These are phyloP conservation scores for Tribolium freemani DNA, from an alignment of 2,888 invertebrate genomes.

Conservation along the genomic window DNA sequence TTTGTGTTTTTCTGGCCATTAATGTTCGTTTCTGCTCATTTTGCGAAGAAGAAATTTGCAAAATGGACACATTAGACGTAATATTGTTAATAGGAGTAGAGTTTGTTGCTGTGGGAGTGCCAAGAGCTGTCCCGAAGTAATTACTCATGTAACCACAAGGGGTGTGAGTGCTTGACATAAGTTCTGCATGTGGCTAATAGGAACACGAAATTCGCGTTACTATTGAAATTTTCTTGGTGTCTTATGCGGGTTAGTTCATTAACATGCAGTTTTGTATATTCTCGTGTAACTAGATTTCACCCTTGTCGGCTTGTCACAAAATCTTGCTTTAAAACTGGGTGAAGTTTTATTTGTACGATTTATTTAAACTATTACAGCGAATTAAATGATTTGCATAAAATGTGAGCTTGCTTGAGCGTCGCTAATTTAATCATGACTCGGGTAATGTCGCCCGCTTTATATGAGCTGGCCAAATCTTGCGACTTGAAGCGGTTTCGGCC, in stretches of 20 bases:
- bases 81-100: not conserved
- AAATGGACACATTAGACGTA: not conserved
- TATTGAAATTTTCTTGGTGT: conserved; percentile 40
- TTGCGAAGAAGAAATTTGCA: not conserved
- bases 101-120: conserved; percentile 1
- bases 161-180: conserved; percentile 26
- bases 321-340: conserved; percentile 36
- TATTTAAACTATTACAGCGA: conserved; percentile 53
- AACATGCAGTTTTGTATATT: conserved; percentile 58
- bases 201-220: conserved; percentile 31
- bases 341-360: conserved; percentile 53
- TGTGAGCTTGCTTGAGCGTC: conserved; percentile 40
- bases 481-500: not conserved
- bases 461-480: conserved; percentile 22
- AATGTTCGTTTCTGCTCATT: no score
- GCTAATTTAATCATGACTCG: conserved; percentile 45
- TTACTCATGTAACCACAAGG: conserved; percentile 35
- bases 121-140: conserved; percentile 29
- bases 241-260: conserved; percentile 44
- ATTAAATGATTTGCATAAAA: conserved; percentile 53
- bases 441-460: conserved; percentile 18
- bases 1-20: no score
- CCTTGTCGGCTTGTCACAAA: conserved; percentile 53
- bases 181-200: conserved; percentile 27
- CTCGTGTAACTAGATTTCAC: conserved; percentile 55